phyloP scores from a whole-genome alignment of 2,113 vertebrate species.

The Oreochromis tanganicae region DNA sequence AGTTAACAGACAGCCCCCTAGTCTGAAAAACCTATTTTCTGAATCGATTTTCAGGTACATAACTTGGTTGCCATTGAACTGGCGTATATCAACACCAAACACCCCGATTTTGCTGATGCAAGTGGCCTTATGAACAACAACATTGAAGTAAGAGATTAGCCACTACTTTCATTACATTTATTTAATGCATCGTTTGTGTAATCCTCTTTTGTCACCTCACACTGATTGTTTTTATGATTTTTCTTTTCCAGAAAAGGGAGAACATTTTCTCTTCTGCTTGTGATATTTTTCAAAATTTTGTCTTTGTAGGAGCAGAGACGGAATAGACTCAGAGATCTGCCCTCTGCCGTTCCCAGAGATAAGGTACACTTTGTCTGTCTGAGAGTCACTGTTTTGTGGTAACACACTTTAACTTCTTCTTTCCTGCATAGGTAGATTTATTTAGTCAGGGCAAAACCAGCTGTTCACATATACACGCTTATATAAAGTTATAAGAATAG shows the following conservation, averaged over 20 bases:
- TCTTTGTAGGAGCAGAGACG: constrained; percentile 88
- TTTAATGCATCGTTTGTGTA: neutral
- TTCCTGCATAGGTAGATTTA: neutral
- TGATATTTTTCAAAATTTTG: neutral
- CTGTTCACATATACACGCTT: rapidly evolving
- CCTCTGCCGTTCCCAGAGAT: constrained; percentile 82
- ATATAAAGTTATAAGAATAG: neutral
- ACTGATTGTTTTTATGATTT: neutral
- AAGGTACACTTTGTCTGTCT: constrained; percentile 75
- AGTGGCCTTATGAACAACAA: constrained; percentile 98
- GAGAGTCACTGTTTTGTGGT: neutral
- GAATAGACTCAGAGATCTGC: constrained; percentile 87
- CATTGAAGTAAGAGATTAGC: constrained; percentile 80
- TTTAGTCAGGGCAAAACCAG: neutral
- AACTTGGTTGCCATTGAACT: constrained; percentile 97
- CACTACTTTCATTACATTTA: neutral
- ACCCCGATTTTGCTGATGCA: constrained; percentile 98
- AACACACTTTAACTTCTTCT: neutral
- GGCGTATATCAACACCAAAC: constrained; percentile 98
- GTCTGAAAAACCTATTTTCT: neutral
- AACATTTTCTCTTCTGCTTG: neutral
- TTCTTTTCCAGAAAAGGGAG: neutral
- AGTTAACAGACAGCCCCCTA: neutral
- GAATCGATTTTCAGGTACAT: constrained; percentile 80
- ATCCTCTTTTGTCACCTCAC: neutral